Conservation (phyloP, 1,140 invertebrate genomes). For the Anastrepha obliqua region DNA sequence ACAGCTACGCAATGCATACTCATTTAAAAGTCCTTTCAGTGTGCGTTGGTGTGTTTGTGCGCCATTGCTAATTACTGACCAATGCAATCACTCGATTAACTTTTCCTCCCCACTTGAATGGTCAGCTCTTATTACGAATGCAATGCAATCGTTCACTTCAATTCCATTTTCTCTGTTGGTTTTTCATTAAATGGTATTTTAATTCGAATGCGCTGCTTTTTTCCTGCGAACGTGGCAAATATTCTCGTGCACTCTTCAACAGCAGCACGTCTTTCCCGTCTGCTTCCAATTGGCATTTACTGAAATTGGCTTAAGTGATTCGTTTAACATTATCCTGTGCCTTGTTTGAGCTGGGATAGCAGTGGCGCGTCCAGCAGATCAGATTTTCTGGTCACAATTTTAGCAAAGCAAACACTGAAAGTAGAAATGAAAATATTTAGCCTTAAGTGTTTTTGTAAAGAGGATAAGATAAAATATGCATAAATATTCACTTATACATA, state of each 20-base stretch:
- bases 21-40: neutral
- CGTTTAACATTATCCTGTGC: neutral
- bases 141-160: conserved; percentile 17
- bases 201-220: conserved; percentile 12
- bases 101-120: conserved; percentile 32
- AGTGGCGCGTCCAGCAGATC: no score
- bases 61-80: conserved; percentile 40
- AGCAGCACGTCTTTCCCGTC: neutral
- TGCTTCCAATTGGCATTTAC: neutral
- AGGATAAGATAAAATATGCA: no score
- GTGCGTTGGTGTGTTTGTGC: neutral
- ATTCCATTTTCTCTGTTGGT: neutral
- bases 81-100: conserved; percentile 45
- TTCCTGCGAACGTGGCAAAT: neutral
- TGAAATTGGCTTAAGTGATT: neutral
- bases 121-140: conserved; percentile 5
- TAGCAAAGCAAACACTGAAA: no score
- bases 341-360: neutral
- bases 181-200: conserved; percentile 48
- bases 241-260: neutral
- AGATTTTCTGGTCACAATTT: no score
- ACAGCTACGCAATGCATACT: neutral
- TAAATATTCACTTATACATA: no score
- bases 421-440: neutral
- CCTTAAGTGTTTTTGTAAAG: no score